phyloP scores from a whole-genome alignment of 2,888 invertebrate species.

The Mallateleia sp. region DNA sequence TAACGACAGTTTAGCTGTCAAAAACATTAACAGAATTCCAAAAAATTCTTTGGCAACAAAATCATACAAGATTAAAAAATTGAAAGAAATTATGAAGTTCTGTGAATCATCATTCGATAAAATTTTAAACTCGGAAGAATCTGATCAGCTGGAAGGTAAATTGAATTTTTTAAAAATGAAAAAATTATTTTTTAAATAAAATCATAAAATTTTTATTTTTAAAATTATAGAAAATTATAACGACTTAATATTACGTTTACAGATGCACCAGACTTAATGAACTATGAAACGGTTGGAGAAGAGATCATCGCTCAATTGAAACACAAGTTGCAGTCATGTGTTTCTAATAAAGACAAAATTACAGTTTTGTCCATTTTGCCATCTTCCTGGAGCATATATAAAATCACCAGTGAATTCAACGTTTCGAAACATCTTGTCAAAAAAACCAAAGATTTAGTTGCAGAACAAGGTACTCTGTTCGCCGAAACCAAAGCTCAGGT shows the following conservation, averaged over 20 bases:
- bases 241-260: too few species aligned
- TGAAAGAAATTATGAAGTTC: background rate
- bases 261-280: background rate
- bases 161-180: too few species aligned
- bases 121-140: too few species aligned
- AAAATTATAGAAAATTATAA: too few species aligned
- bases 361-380: background rate
- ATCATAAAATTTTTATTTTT: slow-evolving; percentile 1
- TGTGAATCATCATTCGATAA: slow-evolving; percentile 4
- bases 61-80: background rate
- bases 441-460: slow-evolving; percentile 1
- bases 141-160: background rate
- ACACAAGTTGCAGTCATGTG: background rate
- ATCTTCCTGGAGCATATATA: background rate
- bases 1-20: background rate
- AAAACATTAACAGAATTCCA: background rate
- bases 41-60: background rate
- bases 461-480: slow-evolving; percentile 13
- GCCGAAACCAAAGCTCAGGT: slow-evolving; percentile 9
- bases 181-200: background rate
- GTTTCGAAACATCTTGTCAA: background rate
- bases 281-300: background rate
- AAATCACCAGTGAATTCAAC: background rate
- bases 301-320: slow-evolving; percentile 11
- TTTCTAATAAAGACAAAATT: slow-evolving; percentile 13